Evolutionary conservation across 1,140 invertebrate species (phyloP).

Genomic region (Cydia pomonella): DNA sequence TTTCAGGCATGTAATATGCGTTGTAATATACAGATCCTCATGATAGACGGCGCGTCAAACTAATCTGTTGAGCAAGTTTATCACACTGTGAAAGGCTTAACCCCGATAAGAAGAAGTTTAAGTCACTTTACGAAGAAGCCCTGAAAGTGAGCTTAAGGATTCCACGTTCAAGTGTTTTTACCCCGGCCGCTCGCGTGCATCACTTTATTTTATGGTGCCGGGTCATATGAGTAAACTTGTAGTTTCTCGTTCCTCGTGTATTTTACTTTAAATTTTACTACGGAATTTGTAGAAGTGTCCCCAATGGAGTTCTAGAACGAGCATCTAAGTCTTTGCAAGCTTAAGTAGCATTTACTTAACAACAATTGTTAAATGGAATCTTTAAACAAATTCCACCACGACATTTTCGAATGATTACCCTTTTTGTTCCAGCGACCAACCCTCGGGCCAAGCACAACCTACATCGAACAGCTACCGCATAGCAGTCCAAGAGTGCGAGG

Average conservation of each 20-base stretch:
- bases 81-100: neutral
- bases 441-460: slow-evolving; percentile 46
- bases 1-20: no score
- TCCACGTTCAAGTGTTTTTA: neutral
- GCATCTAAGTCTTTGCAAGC: no score
- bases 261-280: no score
- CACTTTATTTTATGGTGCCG: neutral
- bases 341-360: no score
- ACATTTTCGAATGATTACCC: neutral
- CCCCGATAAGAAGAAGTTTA: neutral
- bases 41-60: neutral
- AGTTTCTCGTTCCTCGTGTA: neutral
- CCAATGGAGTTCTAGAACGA: no score
- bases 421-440: slow-evolving; percentile 46
- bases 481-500: slow-evolving; percentile 90
- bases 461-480: slow-evolving; percentile 81
- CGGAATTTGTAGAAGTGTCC: no score
- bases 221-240: neutral
- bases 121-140: slow-evolving; percentile 10
- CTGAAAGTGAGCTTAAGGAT: neutral
- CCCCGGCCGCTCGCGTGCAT: neutral
- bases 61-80: neutral
- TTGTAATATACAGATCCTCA: no score
- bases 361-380: no score
- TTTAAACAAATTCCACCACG: no score